Percentiles rank a stretch among this genome's conserved stretches.
These are phyloP conservation scores for Liolophura sinensis DNA, from an alignment of 1,140 invertebrate genomes.

Conservation along the genomic window DNA sequence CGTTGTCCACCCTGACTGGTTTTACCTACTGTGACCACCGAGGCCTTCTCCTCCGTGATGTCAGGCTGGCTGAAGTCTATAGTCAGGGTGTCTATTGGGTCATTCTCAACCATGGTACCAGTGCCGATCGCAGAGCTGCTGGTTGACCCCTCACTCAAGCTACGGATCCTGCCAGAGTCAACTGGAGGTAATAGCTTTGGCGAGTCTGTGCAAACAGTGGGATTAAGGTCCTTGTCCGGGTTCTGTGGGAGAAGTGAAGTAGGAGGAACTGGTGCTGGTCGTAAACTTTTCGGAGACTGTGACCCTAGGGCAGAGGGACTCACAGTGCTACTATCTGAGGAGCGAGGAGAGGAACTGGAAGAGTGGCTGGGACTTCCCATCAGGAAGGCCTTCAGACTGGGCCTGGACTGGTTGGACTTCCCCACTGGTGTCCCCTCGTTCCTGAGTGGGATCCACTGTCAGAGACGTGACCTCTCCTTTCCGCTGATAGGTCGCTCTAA, in stretches of 20 bases:
- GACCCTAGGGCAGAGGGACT: background rate
- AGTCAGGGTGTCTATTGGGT: background rate
- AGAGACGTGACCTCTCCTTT: constrained; percentile 1
- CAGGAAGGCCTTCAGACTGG: background rate
- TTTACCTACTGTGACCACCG: background rate
- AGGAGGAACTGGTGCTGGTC: constrained; percentile 40
- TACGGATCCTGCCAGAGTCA: constrained; percentile 22
- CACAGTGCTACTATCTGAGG: background rate
- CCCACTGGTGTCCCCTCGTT: constrained; percentile 5
- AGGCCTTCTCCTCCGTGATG: too few species aligned
- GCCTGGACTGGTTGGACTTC: constrained; percentile 19
- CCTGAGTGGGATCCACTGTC: background rate
- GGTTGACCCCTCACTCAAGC: constrained; percentile 22
- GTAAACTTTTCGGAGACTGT: constrained; percentile 43
- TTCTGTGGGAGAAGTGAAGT: constrained; percentile 36
- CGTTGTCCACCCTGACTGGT: background rate
- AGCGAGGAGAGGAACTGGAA: too few species aligned
- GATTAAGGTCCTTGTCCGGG: constrained; percentile 5
- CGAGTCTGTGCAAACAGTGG: constrained; percentile 10
- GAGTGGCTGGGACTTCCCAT: too few species aligned
- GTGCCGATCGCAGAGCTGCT: constrained; percentile 15
- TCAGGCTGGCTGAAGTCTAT: too few species aligned
- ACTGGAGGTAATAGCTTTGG: constrained; percentile 38
- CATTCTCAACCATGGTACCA: constrained; percentile 7
- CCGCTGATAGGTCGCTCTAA: background rate